phyloP scores from a whole-genome alignment of 1,140 invertebrate species.

The Platyscapa corneri region DNA sequence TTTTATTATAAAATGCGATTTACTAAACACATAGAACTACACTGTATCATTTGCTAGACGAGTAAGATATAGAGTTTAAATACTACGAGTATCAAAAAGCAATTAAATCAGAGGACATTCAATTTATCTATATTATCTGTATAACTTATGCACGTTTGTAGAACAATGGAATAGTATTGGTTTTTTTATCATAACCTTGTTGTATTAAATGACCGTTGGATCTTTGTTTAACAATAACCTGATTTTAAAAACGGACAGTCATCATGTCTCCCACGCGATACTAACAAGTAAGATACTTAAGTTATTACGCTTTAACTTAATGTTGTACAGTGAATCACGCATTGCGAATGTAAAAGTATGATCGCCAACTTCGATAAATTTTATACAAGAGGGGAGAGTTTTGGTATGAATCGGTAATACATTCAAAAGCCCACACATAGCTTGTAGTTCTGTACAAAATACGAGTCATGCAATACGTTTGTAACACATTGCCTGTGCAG shows the following conservation, averaged over 20 bases:
- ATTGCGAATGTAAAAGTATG: conserved; percentile 20
- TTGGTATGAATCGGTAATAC: conserved; percentile 22
- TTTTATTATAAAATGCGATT: not conserved
- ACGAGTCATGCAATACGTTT: conserved; percentile 32
- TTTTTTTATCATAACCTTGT: not conserved
- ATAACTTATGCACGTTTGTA: not conserved
- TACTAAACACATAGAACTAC: not conserved
- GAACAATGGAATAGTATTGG: not conserved
- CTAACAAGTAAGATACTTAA: not conserved
- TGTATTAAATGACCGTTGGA: not conserved
- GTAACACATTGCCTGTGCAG: conserved; percentile 5
- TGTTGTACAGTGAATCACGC: conserved; percentile 14
- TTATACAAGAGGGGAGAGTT: not conserved
- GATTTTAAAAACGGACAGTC: not conserved
- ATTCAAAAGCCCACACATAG: conserved; percentile 18
- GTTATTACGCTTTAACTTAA: not conserved
- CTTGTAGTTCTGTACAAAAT: conserved; percentile 10
- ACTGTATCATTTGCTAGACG: not conserved
- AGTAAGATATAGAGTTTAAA: too few species aligned
- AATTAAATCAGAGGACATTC: not conserved
- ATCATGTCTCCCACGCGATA: not conserved
- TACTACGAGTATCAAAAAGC: too few species aligned
- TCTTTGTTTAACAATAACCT: not conserved
- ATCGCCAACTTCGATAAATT: conserved; percentile 31
- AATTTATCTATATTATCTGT: not conserved